Conservation (phyloP, 2,113 vertebrate species). For the Periophthalmus modestus region DNA sequence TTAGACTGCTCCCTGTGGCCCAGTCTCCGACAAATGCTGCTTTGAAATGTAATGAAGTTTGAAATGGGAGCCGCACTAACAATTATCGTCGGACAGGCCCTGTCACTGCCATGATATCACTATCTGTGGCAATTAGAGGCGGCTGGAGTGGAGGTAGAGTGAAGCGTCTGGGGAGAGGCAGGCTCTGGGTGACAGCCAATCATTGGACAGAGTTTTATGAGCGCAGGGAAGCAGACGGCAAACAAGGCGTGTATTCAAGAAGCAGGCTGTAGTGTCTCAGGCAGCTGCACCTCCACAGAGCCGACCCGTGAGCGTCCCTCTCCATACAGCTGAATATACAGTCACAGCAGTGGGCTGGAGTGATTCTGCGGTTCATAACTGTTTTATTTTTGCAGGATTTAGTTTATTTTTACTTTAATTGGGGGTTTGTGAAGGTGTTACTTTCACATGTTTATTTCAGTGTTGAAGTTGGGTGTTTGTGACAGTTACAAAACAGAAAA, state of each 20-base stretch:
- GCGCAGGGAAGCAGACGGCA: constrained; percentile 34
- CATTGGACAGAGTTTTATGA: constrained; percentile 49
- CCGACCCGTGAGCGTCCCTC: background rate
- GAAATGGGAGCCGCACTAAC: constrained; percentile 78
- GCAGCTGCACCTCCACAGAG: constrained; percentile 11
- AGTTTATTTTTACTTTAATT: too few relatives aligned
- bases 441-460: too few relatives aligned
- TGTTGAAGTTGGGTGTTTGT: too few relatives aligned
- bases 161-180: constrained; percentile 32
- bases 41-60: constrained; percentile 83
- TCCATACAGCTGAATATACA: background rate
- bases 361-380: too few relatives aligned
- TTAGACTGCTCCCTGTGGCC: constrained; percentile 63
- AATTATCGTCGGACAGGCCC: constrained; percentile 74
- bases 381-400: too few relatives aligned
- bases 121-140: constrained; percentile 70
- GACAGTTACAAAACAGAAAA: too few relatives aligned
- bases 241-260: constrained; percentile 42
- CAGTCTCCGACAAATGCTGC: constrained; percentile 77
- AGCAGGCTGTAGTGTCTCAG: constrained; percentile 15
- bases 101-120: constrained; percentile 73
- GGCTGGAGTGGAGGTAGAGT: constrained; percentile 43
- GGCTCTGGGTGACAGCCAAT: constrained; percentile 57
- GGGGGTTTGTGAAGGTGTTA: too few relatives aligned
- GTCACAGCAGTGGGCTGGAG: background rate